A percentile compares a stretch with the other conserved stretches of the same genome.
These are phyloP conservation scores for Euplexia lucipara DNA, from an alignment of 2,888 invertebrate genomes.

Conservation along the genomic window DNA sequence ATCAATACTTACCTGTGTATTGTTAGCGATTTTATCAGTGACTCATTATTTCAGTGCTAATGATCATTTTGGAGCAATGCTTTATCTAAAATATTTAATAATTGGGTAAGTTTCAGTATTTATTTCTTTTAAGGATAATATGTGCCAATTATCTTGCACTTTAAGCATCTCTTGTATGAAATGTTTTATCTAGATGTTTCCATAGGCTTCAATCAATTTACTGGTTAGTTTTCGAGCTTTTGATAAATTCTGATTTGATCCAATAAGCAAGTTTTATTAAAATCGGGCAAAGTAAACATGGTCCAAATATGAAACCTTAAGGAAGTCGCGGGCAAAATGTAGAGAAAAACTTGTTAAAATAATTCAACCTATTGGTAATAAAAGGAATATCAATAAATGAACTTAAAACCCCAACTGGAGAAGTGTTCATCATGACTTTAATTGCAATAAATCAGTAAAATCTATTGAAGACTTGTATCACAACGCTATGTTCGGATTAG, in stretches of 20 bases:
- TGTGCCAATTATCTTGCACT: background rate
- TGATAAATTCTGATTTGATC: background rate
- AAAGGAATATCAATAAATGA: background rate
- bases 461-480: background rate
- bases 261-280: background rate
- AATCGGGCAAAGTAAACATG: background rate
- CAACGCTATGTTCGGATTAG: background rate
- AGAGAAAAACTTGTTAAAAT: background rate
- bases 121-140: background rate
- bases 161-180: background rate
- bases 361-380: background rate
- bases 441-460: background rate
- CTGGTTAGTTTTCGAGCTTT: too few species aligned
- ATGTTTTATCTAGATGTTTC: background rate
- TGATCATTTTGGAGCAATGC: slow-evolving; percentile 36
- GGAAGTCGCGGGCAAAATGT: background rate
- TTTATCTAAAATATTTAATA: slow-evolving; percentile 33
- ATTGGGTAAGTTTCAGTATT: too few species aligned
- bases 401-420: background rate
- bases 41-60: slow-evolving; percentile 37
- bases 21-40: slow-evolving; percentile 36
- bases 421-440: background rate
- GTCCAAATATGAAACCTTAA: slow-evolving; percentile 5
- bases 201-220: background rate
- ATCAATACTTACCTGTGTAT: slow-evolving; percentile 29